Evolutionary conservation across 2,888 invertebrate species (phyloP).

Genomic region (Epicampocera succincta): DNA sequence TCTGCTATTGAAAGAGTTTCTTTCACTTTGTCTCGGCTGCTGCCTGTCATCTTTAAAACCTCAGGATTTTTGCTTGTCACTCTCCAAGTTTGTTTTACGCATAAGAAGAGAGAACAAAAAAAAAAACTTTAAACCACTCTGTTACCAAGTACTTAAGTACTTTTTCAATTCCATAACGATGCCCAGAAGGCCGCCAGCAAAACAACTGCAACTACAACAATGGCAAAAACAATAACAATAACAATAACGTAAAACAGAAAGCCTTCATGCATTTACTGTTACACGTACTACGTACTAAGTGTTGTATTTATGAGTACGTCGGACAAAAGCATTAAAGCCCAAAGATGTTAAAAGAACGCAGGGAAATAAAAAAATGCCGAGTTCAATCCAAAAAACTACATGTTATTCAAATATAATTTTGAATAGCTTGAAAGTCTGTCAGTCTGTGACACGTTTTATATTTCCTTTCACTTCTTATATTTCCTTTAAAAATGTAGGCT

Average conservation of each 20-base stretch:
- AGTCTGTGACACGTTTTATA: no score
- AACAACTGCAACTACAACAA: slow-evolving; percentile 44
- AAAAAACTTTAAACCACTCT: slow-evolving; percentile 26
- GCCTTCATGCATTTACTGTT: slow-evolving; percentile 42
- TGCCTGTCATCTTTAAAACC: neutral
- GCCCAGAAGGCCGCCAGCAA: slow-evolving; percentile 57
- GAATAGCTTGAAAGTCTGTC: no score
- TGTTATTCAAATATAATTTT: neutral
- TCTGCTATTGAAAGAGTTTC: slow-evolving; percentile 44
- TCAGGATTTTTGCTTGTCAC: neutral
- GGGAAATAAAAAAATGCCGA: neutral
- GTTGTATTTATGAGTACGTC: slow-evolving; percentile 34
- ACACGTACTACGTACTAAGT: slow-evolving; percentile 55
- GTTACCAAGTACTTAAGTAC: slow-evolving; percentile 56
- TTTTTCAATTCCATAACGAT: slow-evolving; percentile 65
- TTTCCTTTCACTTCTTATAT: neutral
- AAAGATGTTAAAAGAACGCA: slow-evolving; percentile 23
- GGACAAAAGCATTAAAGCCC: slow-evolving; percentile 23
- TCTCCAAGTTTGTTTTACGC: no score
- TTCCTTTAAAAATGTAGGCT: no score
- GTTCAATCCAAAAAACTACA: no score
- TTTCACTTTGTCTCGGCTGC: slow-evolving; percentile 33
- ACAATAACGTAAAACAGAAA: slow-evolving; percentile 13
- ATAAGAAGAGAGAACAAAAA: no score
- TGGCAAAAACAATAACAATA: slow-evolving; percentile 52